Conservation (phyloP, 2,797 vertebrate species). For the Tauraco hartlaubi region DNA sequence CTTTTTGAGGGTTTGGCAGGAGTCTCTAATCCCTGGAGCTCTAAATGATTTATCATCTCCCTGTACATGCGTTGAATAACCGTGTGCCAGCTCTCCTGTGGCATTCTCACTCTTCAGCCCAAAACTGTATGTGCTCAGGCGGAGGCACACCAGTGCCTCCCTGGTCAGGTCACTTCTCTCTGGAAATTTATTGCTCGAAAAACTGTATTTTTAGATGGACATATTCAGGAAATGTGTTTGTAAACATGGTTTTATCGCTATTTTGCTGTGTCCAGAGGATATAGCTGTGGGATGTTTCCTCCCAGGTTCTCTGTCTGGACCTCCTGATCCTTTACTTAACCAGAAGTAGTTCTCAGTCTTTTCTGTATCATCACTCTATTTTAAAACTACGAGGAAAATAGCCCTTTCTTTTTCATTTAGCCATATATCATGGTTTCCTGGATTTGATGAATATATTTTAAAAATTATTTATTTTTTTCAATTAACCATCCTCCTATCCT, state of each 20-base stretch:
- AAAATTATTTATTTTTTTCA: background rate
- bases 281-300: background rate
- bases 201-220: background rate
- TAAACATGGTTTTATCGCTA: background rate
- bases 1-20: slow-evolving; percentile 70
- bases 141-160: background rate
- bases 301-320: background rate
- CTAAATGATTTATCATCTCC: slow-evolving; percentile 51
- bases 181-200: background rate
- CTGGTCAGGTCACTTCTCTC: background rate
- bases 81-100: slow-evolving; percentile 23
- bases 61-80: background rate
- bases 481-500: background rate
- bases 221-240: background rate
- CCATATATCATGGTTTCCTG: background rate
- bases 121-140: background rate
- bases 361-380: background rate
- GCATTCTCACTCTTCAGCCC: background rate
- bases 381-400: background rate
- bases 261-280: background rate
- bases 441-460: background rate
- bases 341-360: background rate
- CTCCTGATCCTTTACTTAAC: background rate
- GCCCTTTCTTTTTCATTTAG: background rate
- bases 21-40: slow-evolving; percentile 51